phyloP scores from a whole-genome alignment of 2,113 vertebrate genomes.

The Glaucomys volans region DNA sequence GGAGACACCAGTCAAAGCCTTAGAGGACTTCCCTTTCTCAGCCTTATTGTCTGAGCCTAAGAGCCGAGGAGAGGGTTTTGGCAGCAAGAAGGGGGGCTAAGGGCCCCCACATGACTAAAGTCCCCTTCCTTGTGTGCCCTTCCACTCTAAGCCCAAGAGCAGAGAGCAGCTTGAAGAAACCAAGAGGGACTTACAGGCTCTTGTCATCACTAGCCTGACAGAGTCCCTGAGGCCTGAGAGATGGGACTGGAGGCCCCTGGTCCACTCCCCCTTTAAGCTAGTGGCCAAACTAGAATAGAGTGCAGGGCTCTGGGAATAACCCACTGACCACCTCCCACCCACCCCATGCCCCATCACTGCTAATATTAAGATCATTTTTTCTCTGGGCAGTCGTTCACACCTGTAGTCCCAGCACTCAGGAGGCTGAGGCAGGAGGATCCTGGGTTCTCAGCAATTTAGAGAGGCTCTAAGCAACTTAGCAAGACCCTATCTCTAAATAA shows the following conservation, averaged over 20 bases:
- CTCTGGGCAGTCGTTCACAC: no score
- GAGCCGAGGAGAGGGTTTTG: neutral
- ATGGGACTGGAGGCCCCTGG: neutral
- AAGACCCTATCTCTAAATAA: no score
- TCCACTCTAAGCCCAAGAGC: neutral
- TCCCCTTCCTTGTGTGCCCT: neutral
- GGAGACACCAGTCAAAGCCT: neutral
- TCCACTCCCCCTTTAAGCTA: neutral
- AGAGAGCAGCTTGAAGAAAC: neutral
- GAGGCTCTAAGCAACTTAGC: no score
- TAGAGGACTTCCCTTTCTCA: neutral
- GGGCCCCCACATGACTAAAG: neutral
- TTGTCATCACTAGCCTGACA: neutral
- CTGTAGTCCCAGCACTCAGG: no score
- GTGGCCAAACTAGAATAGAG: neutral
- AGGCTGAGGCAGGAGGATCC: no score
- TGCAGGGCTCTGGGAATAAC: neutral
- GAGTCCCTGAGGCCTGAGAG: neutral
- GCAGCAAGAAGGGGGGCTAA: neutral
- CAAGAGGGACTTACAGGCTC: neutral
- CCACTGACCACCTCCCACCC: neutral
- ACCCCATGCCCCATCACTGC: rapidly evolving
- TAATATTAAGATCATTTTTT: neutral
- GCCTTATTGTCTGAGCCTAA: neutral
- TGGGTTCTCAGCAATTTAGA: no score